Conservation (phyloP, 2,888 invertebrate genomes). For the Bruchidius siliquastri region DNA sequence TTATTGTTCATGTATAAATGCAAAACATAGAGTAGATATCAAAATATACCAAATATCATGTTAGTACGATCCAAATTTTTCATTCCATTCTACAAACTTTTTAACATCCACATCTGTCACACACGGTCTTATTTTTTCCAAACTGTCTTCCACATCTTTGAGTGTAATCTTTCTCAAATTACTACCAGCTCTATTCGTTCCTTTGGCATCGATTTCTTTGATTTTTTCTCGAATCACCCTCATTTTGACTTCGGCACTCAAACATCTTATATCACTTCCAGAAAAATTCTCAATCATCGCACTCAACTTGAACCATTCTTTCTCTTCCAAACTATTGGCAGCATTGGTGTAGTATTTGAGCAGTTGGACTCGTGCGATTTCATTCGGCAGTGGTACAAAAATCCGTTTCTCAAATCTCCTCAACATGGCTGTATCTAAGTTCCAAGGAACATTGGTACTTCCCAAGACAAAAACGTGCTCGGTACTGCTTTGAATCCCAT, state of each 20-base stretch:
- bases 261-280: conserved; percentile 80
- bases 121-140: conserved; percentile 54
- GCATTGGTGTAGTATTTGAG: conserved; percentile 59
- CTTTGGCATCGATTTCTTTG: conserved; percentile 17
- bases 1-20: too few relatives aligned
- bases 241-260: conserved; percentile 89
- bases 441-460: conserved; percentile 92
- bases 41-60: neutral
- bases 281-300: conserved; percentile 70
- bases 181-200: conserved; percentile 31
- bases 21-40: conserved; percentile 2
- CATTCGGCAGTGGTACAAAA: conserved; percentile 71
- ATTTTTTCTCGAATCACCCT: conserved; percentile 58
- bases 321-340: conserved; percentile 28
- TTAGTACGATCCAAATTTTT: conserved; percentile 51
- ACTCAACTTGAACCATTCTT: conserved; percentile 49
- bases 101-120: conserved; percentile 51
- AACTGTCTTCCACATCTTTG: conserved; percentile 34
- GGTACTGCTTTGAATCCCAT: conserved; percentile 63
- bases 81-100: conserved; percentile 62
- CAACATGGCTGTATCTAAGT: conserved; percentile 82
- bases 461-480: conserved; percentile 75
- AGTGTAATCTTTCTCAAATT: conserved; percentile 47
- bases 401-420: conserved; percentile 85
- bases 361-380: conserved; percentile 61